Conservation (phyloP, 2,113 vertebrate genomes). For the Salvelinus fontinalis region DNA sequence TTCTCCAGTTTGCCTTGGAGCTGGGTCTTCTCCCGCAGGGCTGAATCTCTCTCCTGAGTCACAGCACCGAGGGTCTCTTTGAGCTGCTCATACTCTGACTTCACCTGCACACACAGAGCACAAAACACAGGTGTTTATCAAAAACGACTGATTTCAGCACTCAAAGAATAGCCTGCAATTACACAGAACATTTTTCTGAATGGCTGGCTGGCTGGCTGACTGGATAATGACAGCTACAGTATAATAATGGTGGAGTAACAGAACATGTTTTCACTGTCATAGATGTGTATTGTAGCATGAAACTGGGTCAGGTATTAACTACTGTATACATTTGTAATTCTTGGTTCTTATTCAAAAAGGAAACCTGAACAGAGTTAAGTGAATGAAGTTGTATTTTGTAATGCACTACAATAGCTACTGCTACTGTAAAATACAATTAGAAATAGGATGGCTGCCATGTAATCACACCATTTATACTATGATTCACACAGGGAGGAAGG, state of each 20-base stretch:
- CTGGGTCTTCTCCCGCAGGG: slow-evolving; percentile 84
- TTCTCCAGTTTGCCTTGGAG: slow-evolving; percentile 99
- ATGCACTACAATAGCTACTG: background rate
- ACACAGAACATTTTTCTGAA: no score
- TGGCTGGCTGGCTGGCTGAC: background rate
- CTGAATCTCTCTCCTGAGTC: slow-evolving; percentile 86
- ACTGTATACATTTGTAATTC: background rate
- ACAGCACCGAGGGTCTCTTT: slow-evolving; percentile 78
- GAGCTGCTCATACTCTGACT: slow-evolving; percentile 83
- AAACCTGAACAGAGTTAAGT: background rate
- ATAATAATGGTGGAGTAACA: background rate
- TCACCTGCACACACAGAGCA: slow-evolving; percentile 75
- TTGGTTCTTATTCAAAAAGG: background rate
- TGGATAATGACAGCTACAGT: background rate
- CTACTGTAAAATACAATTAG: background rate
- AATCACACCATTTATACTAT: background rate
- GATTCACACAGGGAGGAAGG: slow-evolving; percentile 24
- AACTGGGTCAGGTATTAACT: background rate
- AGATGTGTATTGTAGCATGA: background rate
- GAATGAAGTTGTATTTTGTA: background rate
- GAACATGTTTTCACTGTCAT: no score
- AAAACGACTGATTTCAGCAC: no score
- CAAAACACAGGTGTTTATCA: background rate
- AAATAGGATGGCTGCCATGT: background rate
- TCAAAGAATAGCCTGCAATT: no score